Percentiles rank a stretch among this genome's conserved stretches.
phyloP scores from a whole-genome alignment of 1,140 invertebrate genomes.

The Drosophila tsacasi region DNA sequence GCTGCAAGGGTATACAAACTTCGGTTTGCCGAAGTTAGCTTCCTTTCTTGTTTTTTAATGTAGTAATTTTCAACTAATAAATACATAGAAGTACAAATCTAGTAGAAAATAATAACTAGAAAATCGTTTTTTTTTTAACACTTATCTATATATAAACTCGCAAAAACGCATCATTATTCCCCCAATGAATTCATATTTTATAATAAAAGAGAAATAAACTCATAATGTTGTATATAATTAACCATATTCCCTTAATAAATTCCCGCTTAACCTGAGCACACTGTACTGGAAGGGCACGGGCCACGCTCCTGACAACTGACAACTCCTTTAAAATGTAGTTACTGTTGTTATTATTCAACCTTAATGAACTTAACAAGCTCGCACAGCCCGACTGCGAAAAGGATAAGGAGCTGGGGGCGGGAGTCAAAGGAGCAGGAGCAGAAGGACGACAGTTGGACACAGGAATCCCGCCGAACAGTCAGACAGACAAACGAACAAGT shows the following conservation, averaged over 20 bases:
- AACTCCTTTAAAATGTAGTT: constrained; percentile 83
- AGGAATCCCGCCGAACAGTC: constrained; percentile 43
- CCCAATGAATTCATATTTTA: neutral
- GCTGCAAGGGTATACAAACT: too few species aligned
- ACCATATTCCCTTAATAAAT: neutral
- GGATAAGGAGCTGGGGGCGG: constrained; percentile 31
- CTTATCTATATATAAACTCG: neutral
- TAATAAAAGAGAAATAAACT: neutral
- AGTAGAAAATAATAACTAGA: too few species aligned
- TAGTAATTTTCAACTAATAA: neutral
- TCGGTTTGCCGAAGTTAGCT: too few species aligned
- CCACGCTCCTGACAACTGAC: constrained; percentile 60
- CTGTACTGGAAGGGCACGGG: constrained; percentile 41
- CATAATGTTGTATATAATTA: too few species aligned
- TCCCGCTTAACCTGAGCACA: neutral
- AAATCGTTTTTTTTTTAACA: neutral
- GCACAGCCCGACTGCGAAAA: constrained; percentile 53
- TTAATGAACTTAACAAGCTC: constrained; percentile 82
- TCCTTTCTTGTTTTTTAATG: too few species aligned
- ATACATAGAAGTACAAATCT: neutral
- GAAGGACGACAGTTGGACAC: constrained; percentile 51
- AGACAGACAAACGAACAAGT: constrained; percentile 53
- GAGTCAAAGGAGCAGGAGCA: constrained; percentile 1
- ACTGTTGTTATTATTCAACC: constrained; percentile 83
- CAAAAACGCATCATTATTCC: neutral